Conservation (phyloP, 2,797 vertebrate genomes). For the Anguilla megastoma region DNA sequence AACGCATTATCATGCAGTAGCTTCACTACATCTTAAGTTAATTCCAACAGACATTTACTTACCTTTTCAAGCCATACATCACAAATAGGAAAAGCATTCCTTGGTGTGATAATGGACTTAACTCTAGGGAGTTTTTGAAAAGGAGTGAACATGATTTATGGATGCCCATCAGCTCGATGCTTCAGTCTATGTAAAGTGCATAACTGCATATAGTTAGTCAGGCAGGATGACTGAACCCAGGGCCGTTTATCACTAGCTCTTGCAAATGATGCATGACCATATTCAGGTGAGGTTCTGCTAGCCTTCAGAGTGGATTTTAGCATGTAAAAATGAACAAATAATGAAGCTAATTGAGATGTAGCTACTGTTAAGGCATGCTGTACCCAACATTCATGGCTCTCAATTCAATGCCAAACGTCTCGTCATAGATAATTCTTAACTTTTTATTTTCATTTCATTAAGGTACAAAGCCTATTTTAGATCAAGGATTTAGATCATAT, state of each 20-base stretch:
- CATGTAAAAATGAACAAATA: background rate
- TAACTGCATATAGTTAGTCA: background rate
- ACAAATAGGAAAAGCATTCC: background rate
- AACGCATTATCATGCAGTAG: background rate
- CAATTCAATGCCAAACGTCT: background rate
- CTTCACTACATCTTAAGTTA: background rate
- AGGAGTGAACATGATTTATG: constrained; percentile 1
- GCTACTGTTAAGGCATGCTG: background rate
- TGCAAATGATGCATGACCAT: background rate
- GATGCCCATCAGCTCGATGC: background rate
- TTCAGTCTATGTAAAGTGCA: background rate
- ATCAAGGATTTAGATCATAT: background rate
- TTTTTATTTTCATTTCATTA: background rate
- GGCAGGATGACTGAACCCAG: background rate
- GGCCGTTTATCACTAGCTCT: background rate
- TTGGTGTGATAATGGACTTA: background rate
- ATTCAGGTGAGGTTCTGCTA: background rate
- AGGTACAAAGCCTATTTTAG: background rate
- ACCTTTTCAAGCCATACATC: background rate
- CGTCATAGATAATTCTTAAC: background rate
- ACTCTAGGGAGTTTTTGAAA: background rate
- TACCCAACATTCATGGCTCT: background rate
- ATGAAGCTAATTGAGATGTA: constrained; percentile 9
- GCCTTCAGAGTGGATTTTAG: background rate
- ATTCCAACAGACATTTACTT: background rate